These are phyloP conservation scores for Gymnocheta viridis DNA, from an alignment of 2,888 invertebrate genomes.

Conservation along the genomic window DNA sequence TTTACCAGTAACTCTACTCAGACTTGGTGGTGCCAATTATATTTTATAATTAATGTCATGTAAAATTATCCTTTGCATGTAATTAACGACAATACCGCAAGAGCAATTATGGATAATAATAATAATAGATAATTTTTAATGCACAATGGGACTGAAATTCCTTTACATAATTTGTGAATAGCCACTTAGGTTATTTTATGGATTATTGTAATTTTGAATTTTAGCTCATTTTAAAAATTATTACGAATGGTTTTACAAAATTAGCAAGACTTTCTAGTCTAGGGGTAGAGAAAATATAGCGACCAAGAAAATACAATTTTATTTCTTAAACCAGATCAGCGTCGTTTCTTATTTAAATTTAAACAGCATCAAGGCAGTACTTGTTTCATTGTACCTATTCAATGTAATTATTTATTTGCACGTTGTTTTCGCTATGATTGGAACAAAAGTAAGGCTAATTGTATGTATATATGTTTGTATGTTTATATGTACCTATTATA, in stretches of 20 bases:
- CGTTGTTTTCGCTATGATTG: neutral
- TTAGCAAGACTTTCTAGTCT: neutral
- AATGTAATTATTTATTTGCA: conserved; percentile 38
- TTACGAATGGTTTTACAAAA: neutral
- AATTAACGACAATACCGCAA: too few species aligned
- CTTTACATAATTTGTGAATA: too few species aligned
- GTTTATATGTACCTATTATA: neutral
- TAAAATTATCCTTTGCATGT: too few species aligned
- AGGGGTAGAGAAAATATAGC: neutral
- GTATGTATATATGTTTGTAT: neutral
- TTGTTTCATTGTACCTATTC: conserved; percentile 18
- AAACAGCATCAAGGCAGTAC: conserved; percentile 44
- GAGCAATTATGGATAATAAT: too few species aligned
- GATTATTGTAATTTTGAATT: too few species aligned
- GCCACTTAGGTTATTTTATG: too few species aligned
- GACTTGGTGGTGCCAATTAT: too few species aligned
- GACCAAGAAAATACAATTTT: conserved; percentile 15
- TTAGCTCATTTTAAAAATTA: too few species aligned
- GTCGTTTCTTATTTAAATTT: conserved; percentile 20
- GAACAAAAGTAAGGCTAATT: neutral
- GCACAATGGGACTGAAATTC: too few species aligned
- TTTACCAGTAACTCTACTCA: too few species aligned
- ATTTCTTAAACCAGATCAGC: conserved; percentile 34
- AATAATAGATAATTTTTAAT: too few species aligned
- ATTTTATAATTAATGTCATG: too few species aligned